phyloP scores from a whole-genome alignment of 2,888 invertebrate species.

The Charanyca ferruginea region DNA sequence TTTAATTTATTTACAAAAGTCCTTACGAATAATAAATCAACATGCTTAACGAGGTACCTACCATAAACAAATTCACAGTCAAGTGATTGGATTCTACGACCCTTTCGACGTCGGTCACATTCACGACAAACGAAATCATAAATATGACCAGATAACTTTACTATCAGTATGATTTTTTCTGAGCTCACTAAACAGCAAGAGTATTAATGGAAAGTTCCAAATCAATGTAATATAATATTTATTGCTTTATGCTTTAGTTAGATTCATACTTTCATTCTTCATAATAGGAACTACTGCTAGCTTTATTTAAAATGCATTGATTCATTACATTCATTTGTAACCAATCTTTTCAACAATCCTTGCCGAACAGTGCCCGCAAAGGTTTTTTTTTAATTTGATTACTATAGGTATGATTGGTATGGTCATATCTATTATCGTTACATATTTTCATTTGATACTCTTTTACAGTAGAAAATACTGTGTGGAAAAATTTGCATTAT shows the following conservation, averaged over 20 bases:
- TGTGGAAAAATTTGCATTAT: not conserved
- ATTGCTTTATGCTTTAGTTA: not conserved
- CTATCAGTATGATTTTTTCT: not conserved
- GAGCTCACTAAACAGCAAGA: not conserved
- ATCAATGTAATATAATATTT: not conserved
- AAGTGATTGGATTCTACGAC: not conserved
- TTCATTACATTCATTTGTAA: not conserved
- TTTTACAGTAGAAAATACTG: not conserved
- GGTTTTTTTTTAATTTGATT: not conserved
- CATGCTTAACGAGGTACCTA: not conserved
- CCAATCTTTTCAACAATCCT: not conserved
- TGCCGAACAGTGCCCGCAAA: not conserved
- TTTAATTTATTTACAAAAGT: conserved; percentile 3
- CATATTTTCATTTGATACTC: not conserved
- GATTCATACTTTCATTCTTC: not conserved
- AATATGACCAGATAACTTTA: conserved; percentile 24
- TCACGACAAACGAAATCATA: conserved; percentile 1
- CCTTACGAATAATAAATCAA: not conserved
- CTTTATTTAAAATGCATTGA: not conserved
- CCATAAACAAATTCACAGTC: not conserved
- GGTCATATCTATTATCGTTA: too few species aligned
- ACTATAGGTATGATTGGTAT: not conserved
- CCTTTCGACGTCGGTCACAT: not conserved
- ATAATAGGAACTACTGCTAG: not conserved
- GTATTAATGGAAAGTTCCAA: conserved; percentile 7